phyloP scores from a whole-genome alignment of 1,140 invertebrate genomes.

The Meloidogyne exigua region DNA sequence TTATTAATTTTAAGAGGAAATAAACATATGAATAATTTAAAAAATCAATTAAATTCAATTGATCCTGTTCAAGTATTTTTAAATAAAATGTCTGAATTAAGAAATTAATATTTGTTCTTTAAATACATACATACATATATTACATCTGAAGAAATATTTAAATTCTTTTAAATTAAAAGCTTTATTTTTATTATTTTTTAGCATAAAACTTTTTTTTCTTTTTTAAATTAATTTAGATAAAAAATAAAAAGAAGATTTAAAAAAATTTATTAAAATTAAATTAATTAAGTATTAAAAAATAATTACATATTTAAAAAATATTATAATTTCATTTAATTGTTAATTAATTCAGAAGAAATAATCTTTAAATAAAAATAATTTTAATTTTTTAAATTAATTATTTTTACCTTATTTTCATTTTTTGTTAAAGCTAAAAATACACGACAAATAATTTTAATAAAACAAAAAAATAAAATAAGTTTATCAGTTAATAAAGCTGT shows the following conservation, averaged over 20 bases:
- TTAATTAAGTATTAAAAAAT: no score
- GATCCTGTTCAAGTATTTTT: not conserved
- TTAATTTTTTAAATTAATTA: not conserved
- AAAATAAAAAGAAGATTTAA: no score
- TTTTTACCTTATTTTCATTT: not conserved
- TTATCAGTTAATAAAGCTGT: constrained; percentile 14
- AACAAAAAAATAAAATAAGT: constrained; percentile 15
- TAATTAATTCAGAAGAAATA: not conserved
- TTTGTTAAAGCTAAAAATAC: not conserved
- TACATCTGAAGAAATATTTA: no score
- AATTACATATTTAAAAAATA: no score
- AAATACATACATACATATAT: no score
- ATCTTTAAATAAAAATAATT: not conserved
- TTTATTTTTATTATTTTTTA: no score
- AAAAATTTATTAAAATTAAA: no score
- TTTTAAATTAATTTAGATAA: no score
- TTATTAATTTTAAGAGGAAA: not conserved
- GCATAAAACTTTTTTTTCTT: no score
- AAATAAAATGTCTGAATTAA: not conserved
- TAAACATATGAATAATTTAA: not conserved
- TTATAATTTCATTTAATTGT: no score
- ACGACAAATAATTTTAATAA: constrained; percentile 12
- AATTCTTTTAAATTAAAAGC: no score
- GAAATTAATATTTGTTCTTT: no score
- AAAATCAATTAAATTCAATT: not conserved